Conservation (phyloP, 2,888 invertebrate genomes). For the Lycophotia porphyrea region DNA sequence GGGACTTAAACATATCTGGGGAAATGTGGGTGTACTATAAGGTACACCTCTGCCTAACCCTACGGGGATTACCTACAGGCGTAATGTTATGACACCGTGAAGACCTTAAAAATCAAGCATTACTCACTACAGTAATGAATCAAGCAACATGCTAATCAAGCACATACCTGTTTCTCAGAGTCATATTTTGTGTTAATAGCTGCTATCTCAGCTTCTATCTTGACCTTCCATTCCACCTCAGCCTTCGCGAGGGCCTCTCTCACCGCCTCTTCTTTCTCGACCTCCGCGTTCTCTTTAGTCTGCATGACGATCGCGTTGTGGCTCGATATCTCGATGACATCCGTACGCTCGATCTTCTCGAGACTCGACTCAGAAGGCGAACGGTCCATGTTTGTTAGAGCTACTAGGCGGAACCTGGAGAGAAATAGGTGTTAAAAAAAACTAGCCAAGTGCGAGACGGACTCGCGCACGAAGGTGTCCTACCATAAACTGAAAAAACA, state of each 20-base stretch:
- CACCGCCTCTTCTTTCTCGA: constrained; percentile 90
- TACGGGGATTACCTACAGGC: too few species aligned
- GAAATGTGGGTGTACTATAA: too few species aligned
- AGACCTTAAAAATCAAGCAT: background rate
- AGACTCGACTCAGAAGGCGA: constrained; percentile 94
- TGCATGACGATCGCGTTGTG: constrained; percentile 93
- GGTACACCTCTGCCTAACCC: too few species aligned
- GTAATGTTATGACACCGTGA: too few species aligned
- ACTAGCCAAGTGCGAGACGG: too few species aligned
- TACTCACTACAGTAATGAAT: background rate
- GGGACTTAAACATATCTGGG: too few species aligned
- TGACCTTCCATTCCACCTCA: constrained; percentile 91
- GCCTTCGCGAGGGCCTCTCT: constrained; percentile 89
- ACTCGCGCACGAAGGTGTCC: too few species aligned
- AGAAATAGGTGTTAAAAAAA: background rate
- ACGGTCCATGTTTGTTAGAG: constrained; percentile 93
- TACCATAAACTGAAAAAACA: too few species aligned
- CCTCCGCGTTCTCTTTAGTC: constrained; percentile 92
- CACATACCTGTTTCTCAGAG: constrained; percentile 88
- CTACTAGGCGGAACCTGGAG: constrained; percentile 93
- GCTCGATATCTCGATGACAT: constrained; percentile 91
- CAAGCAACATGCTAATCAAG: background rate
- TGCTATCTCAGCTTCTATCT: constrained; percentile 77
- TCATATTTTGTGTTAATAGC: constrained; percentile 86
- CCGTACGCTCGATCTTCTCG: constrained; percentile 93